Evolutionary conservation across 1,140 invertebrate species (phyloP), one percentile per base, ranked within the genome.

Genomic region (Drosophila mauritiana): DNA sequence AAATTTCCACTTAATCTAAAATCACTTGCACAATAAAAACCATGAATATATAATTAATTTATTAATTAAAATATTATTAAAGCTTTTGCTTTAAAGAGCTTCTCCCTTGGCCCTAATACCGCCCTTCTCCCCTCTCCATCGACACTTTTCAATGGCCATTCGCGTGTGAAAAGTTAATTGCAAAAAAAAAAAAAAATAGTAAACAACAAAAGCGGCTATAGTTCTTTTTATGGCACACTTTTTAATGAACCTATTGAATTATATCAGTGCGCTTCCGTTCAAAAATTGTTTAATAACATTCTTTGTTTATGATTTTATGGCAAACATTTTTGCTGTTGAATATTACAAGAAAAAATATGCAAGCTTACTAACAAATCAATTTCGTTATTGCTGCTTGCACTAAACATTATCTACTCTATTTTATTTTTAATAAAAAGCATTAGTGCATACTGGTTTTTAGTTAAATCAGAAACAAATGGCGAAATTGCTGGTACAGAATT

Each of bases 21-120:
- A 78, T 72, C 58, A 34, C 22, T 46, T 15, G 40, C 65, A 48
- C 56, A 55, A 53, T 63, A 25, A 59, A 46, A 45, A 46, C 10
- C n/a, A 45, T 20, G 48, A 74, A 64, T 48, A 62, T 51, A 65
- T 86, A 75, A 86, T 88, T 86, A 82, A 73, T 75, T 76, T 88
- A 67, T 73, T 88, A 86, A 88, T 86, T 82, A 86, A 86, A 85
- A 72, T 82, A 88, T 82, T 79, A 82, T 86, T 82, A 88, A 75
- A 82, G 51, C 65, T 39, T 13, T 39, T 13, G 37, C 37, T 39
- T 39, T 39, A 27, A 67, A 69, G 49, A 45, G 57, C 27, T 40
- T 68, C 54, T 55, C 34, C n/a, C 37, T 31, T 27, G 8, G 10
- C 37, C 37, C 65, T 53, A 67, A 69, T 45, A 11, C 34, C 20